Percentiles rank a stretch among this genome's conserved stretches.
Evolutionary conservation across 2,113 vertebrate species (phyloP).

Genomic region (Mirounga angustirostris): DNA sequence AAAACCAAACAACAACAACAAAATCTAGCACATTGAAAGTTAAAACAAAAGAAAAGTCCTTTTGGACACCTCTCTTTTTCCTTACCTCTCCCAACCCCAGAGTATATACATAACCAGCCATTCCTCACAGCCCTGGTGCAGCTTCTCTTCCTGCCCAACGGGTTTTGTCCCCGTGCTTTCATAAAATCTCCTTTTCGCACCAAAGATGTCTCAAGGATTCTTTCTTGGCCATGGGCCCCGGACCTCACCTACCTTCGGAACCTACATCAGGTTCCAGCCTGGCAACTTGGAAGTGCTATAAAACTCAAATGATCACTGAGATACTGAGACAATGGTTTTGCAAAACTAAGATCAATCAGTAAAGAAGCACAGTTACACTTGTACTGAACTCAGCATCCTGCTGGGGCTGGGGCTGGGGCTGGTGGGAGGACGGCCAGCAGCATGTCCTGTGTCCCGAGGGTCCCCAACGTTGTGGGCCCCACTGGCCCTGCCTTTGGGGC

Average conservation of each 20-base stretch:
- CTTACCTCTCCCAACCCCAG: background rate
- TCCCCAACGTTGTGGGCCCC: background rate
- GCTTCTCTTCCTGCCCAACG: background rate
- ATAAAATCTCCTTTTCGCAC: background rate
- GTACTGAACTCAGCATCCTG: background rate
- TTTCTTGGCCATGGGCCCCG: background rate
- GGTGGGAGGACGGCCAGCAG: background rate
- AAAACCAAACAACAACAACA: too few species aligned
- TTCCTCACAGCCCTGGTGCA: background rate
- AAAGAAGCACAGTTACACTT: background rate
- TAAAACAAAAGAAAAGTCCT: background rate
- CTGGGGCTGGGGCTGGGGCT: background rate
- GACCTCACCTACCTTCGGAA: background rate
- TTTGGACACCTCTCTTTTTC: background rate
- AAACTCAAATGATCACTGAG: background rate
- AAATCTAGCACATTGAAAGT: too few species aligned
- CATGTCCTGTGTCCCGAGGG: background rate
- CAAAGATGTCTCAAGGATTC: background rate
- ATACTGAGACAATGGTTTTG: background rate
- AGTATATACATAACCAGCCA: background rate
- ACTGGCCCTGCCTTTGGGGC: background rate
- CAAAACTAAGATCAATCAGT: background rate
- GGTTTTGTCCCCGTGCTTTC: background rate
- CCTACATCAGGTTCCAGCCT: background rate
- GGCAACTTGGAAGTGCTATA: background rate